Evolutionary conservation across 2,888 invertebrate genomes (phyloP).

Genomic region (Acanthosepion pharaonis): DNA sequence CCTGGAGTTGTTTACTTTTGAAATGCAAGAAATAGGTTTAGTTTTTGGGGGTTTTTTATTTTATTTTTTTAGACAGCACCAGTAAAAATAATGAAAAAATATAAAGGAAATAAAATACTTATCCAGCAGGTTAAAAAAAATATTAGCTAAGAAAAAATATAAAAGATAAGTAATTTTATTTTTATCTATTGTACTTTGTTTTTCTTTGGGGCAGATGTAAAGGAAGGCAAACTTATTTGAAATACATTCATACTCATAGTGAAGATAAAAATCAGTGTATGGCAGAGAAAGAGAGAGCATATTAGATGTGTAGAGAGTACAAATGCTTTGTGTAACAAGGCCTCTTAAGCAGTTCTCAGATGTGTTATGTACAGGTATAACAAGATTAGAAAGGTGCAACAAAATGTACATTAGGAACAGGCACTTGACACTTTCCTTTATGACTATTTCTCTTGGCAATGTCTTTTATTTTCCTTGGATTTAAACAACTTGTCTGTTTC

Average conservation of each 20-base stretch:
- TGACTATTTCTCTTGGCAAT: background rate
- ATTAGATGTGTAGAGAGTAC: background rate
- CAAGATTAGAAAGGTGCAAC: background rate
- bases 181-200: background rate
- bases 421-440: background rate
- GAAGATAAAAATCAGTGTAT: background rate
- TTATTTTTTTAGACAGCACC: background rate
- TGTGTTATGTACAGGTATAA: background rate
- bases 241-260: background rate
- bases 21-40: background rate
- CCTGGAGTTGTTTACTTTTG: no score
- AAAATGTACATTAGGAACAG: background rate
- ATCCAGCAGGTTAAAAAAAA: background rate
- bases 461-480: background rate
- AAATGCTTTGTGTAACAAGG: background rate
- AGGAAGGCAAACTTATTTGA: background rate
- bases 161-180: background rate
- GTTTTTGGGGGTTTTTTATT: background rate
- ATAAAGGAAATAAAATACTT: background rate
- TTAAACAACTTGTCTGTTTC: background rate
- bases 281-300: background rate
- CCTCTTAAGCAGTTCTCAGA: constrained; percentile 7
- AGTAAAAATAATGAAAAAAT: background rate
- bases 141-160: background rate
- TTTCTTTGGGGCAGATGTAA: background rate